A percentile compares a stretch with the other conserved stretches of the same genome.
Evolutionary conservation across 2,113 vertebrate species (phyloP).

Genomic region (Cepphus grylle): DNA sequence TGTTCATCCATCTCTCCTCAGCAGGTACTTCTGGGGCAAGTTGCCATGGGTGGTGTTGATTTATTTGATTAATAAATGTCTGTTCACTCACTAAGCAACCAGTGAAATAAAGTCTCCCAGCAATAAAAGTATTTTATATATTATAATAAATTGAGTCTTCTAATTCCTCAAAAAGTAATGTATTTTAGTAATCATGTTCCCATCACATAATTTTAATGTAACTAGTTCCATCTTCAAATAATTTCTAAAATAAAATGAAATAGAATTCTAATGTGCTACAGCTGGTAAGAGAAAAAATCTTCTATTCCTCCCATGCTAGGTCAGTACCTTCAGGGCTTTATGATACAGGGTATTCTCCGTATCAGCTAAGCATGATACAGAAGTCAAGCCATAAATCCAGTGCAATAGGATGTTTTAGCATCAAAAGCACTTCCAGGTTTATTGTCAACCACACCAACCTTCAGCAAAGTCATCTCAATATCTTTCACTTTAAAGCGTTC

Average conservation of each 20-base stretch:
- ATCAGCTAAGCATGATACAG: constrained; percentile 55
- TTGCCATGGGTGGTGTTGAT: constrained; percentile 27
- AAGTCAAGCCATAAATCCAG: constrained; percentile 71
- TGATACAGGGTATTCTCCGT: background rate
- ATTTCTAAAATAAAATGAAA: constrained; percentile 66
- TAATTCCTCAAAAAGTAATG: constrained; percentile 35
- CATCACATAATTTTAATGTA: constrained; percentile 44
- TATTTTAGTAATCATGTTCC: constrained; percentile 43
- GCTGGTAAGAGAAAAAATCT: constrained; percentile 39
- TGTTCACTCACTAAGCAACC: background rate
- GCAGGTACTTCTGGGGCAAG: constrained; percentile 30
- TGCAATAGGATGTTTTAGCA: constrained; percentile 30
- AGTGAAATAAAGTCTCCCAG: background rate
- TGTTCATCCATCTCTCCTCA: constrained; percentile 7
- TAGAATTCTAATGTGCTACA: constrained; percentile 62
- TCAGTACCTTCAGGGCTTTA: background rate
- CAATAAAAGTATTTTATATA: constrained; percentile 16
- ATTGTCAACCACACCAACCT: background rate
- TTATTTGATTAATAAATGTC: constrained; percentile 58
- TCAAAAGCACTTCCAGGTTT: constrained; percentile 16
- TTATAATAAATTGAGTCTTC: background rate
- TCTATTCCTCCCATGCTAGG: constrained; percentile 3
- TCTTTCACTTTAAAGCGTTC: constrained; percentile 12
- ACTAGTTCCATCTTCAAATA: constrained; percentile 65
- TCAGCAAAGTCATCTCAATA: constrained; percentile 42